Evolutionary conservation across 2,888 invertebrate species (phyloP).

Genomic region (Mythimna ferrago): DNA sequence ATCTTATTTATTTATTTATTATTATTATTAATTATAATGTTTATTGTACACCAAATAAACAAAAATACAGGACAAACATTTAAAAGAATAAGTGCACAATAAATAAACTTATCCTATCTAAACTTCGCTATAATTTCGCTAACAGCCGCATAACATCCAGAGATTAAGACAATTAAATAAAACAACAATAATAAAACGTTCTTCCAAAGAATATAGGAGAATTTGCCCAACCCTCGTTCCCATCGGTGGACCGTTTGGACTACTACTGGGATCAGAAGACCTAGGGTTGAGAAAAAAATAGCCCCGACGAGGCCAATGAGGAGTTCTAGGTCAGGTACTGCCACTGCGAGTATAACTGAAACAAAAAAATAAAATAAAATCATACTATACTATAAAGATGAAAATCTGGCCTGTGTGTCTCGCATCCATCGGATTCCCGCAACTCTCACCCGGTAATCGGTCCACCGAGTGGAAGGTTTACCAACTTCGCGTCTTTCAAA

Average conservation of each 20-base stretch:
- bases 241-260: constrained; percentile 94
- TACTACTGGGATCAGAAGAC: constrained; percentile 93
- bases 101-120: constrained; percentile 30
- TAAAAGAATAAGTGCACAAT: no score
- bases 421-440: no score
- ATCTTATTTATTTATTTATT: no score
- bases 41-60: no score
- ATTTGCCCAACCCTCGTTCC: constrained; percentile 92
- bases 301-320: constrained; percentile 97
- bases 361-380: not conserved
- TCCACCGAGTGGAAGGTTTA: no score
- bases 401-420: no score
- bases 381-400: not conserved
- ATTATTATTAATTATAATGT: no score
- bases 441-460: no score
- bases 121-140: constrained; percentile 74
- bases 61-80: no score
- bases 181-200: constrained; percentile 86
- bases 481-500: no score
- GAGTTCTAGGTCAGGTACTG: constrained; percentile 95
- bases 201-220: constrained; percentile 92
- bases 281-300: constrained; percentile 93
- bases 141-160: constrained; percentile 81
- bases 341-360: constrained; percentile 93
- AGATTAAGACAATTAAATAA: constrained; percentile 79